Conservation (phyloP, 2,113 vertebrate species). For the Perca schrenkii region DNA sequence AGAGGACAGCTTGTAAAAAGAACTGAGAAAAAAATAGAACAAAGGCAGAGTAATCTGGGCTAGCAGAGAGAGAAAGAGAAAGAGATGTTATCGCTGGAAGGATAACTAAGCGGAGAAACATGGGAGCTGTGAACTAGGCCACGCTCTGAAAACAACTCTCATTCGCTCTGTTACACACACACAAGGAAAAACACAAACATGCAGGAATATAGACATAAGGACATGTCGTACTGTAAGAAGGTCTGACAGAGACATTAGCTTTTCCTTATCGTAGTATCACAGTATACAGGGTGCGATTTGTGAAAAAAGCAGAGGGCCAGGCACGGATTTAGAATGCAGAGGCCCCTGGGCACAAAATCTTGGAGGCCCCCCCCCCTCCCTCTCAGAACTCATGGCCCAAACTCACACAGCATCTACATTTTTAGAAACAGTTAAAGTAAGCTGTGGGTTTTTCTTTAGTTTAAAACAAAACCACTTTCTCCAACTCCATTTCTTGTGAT, state of each 20-base stretch:
- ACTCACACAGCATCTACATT: no score
- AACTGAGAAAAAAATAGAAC: background rate
- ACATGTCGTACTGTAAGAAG: background rate
- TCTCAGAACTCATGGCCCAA: no score
- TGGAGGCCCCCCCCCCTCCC: no score
- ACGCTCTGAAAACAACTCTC: constrained; percentile 17
- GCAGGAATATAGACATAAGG: constrained; percentile 11
- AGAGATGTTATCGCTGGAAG: constrained; percentile 29
- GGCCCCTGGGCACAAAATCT: no score
- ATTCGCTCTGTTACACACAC: constrained; percentile 5
- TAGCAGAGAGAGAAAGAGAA: background rate
- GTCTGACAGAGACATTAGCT: background rate
- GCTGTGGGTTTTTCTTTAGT: no score
- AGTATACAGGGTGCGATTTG: no score
- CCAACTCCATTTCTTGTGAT: no score
- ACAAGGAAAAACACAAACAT: background rate
- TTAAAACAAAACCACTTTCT: no score
- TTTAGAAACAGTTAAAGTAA: no score
- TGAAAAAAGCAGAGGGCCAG: no score
- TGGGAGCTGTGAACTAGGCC: constrained; percentile 34
- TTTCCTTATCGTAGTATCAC: no score
- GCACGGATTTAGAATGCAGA: no score
- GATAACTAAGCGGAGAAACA: constrained; percentile 20
- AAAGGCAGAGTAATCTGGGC: constrained; percentile 14
- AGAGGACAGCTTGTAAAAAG: constrained; percentile 2